These are phyloP conservation scores for Orthonevra nobilis DNA, from an alignment of 2,888 invertebrate genomes.

Conservation along the genomic window DNA sequence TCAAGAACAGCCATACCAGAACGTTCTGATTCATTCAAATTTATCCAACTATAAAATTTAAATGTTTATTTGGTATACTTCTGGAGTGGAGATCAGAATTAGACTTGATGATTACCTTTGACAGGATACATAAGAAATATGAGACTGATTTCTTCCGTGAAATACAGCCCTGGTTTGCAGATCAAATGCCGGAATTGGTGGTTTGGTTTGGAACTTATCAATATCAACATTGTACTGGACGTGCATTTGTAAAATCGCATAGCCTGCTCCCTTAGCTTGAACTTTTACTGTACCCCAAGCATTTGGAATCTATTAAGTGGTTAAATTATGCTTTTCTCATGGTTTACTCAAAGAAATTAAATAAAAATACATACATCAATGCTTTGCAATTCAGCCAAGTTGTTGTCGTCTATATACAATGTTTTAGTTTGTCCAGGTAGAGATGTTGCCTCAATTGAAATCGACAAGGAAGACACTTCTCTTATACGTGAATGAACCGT, in stretches of 20 bases:
- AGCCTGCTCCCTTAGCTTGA: constrained; percentile 95
- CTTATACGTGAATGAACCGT: constrained; percentile 91
- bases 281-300: constrained; percentile 98
- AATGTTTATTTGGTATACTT: no score
- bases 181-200: constrained; percentile 90
- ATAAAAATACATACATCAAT: constrained; percentile 86
- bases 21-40: constrained; percentile 87
- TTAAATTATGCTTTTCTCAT: no score
- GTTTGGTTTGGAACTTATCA: constrained; percentile 90
- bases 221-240: constrained; percentile 95
- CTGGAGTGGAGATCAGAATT: neutral
- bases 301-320: constrained; percentile 88
- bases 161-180: constrained; percentile 88
- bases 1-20: constrained; percentile 94
- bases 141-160: constrained; percentile 95
- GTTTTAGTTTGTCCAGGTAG: constrained; percentile 85
- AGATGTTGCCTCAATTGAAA: constrained; percentile 92
- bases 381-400: constrained; percentile 89
- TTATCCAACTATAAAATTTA: constrained; percentile 89
- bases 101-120: constrained; percentile 85
- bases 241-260: constrained; percentile 95
- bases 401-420: constrained; percentile 87
- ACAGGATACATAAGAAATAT: constrained; percentile 92
- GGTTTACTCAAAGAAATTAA: no score
- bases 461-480: constrained; percentile 89